These are phyloP conservation scores for Philhelius pedissequus DNA, from an alignment of 2,888 invertebrate genomes.

Conservation along the genomic window DNA sequence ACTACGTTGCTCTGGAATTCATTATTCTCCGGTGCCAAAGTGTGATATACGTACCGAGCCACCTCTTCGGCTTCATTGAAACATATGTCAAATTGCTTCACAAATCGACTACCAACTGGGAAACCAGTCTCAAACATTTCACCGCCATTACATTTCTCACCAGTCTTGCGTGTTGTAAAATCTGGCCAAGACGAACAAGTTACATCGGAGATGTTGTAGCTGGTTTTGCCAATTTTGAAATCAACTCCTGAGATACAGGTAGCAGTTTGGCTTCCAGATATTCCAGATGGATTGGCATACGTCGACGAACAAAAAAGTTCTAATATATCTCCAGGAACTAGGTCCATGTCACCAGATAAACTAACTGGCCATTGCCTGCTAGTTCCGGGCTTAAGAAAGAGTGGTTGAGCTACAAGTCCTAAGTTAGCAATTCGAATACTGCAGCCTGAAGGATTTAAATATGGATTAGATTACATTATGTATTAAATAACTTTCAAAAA, in stretches of 20 bases:
- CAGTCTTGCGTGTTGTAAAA: slow-evolving; percentile 73
- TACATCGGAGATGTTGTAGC: slow-evolving; percentile 72
- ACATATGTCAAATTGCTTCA: slow-evolving; percentile 76
- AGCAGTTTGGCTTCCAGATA: slow-evolving; percentile 67
- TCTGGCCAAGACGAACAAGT: slow-evolving; percentile 74
- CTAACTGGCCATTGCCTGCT: slow-evolving; percentile 73
- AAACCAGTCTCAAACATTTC: slow-evolving; percentile 40
- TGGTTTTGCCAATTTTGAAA: slow-evolving; percentile 70
- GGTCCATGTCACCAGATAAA: slow-evolving; percentile 71
- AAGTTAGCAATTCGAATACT: slow-evolving; percentile 67
- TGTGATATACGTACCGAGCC: slow-evolving; percentile 76
- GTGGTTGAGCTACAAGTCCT: slow-evolving; percentile 81
- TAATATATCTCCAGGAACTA: slow-evolving; percentile 72
- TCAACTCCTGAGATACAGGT: slow-evolving; percentile 71
- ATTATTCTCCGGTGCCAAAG: slow-evolving; percentile 76
- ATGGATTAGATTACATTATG: not conserved
- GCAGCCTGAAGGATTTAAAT: slow-evolving; percentile 15
- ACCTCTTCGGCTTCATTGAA: slow-evolving; percentile 74
- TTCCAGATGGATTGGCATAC: slow-evolving; percentile 64
- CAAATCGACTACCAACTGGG: slow-evolving; percentile 70
- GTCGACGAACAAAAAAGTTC: slow-evolving; percentile 74
- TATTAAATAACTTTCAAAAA: not conserved
- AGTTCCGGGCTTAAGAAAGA: slow-evolving; percentile 79
- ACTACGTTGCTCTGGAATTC: slow-evolving; percentile 76
- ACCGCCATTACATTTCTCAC: slow-evolving; percentile 72